Evolutionary conservation across 2,888 invertebrate species (phyloP).

Genomic region (Belgica antarctica): DNA sequence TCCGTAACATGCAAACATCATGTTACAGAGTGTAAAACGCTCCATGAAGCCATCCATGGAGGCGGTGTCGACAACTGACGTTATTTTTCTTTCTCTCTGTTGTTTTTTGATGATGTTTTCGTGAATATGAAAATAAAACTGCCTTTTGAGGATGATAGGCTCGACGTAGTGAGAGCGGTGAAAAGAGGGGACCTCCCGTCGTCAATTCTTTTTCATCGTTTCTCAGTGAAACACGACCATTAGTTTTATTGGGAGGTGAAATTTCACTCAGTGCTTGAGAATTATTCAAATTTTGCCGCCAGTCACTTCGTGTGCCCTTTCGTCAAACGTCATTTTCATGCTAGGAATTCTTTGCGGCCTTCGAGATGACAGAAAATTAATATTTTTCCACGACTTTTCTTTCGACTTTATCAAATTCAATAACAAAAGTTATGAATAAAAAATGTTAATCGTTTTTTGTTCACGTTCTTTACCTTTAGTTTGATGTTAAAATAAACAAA

Average conservation of each 20-base stretch:
- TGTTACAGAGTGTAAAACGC: constrained; percentile 42
- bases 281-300: constrained; percentile 18
- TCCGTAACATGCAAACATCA: constrained; percentile 36
- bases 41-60: constrained; percentile 44
- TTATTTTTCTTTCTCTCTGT: constrained; percentile 42
- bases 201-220: constrained; percentile 19
- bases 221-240: neutral
- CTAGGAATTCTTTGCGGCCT: too few relatives aligned
- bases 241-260: neutral
- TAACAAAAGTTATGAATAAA: too few relatives aligned
- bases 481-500: constrained; percentile 2
- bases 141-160: constrained; percentile 6
- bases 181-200: constrained; percentile 33
- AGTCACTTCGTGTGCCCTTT: too few relatives aligned
- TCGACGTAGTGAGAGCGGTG: constrained; percentile 13
- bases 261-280: neutral
- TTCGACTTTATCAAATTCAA: too few relatives aligned
- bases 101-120: constrained; percentile 26
- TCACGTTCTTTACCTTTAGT: too few relatives aligned
- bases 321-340: too few relatives aligned
- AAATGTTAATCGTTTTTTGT: too few relatives aligned
- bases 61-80: constrained; percentile 48
- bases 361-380: too few relatives aligned
- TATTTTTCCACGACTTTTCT: too few relatives aligned
- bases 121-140: constrained; percentile 22